These are phyloP conservation scores for Apodemia duryi DNA, from an alignment of 2,888 invertebrate species.

Conservation along the genomic window DNA sequence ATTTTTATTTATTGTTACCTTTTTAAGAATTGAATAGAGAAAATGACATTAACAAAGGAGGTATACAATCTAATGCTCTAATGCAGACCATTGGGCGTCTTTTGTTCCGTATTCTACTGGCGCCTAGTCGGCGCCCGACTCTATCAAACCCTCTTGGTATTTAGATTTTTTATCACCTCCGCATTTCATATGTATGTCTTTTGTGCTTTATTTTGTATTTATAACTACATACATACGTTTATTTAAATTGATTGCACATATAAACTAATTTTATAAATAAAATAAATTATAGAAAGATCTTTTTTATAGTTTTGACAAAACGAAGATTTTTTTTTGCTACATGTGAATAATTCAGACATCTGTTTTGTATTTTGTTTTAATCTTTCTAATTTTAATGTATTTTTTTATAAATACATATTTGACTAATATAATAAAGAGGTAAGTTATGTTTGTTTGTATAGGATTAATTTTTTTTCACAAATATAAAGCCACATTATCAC, in stretches of 20 bases:
- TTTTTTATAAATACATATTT: too few relatives aligned
- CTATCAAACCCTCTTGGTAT: conserved; percentile 39
- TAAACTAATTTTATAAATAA: too few relatives aligned
- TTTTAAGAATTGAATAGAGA: conserved; percentile 34
- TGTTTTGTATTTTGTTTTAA: too few relatives aligned
- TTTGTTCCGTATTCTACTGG: conserved; percentile 38
- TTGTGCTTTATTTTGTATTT: conserved; percentile 18
- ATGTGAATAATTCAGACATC: too few relatives aligned
- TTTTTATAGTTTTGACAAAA: too few relatives aligned
- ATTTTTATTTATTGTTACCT: conserved; percentile 10
- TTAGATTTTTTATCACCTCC: conserved; percentile 38
- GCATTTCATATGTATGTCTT: conserved; percentile 24
- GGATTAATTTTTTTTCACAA: too few relatives aligned
- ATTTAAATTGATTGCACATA: neutral
- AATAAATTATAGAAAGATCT: too few relatives aligned
- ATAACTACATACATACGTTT: neutral
- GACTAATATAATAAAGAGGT: too few relatives aligned
- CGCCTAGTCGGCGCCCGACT: conserved; percentile 43
- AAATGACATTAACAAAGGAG: conserved; percentile 27
- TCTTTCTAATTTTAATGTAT: too few relatives aligned
- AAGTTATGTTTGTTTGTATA: too few relatives aligned
- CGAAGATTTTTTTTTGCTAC: too few relatives aligned
- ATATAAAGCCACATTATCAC: too few relatives aligned
- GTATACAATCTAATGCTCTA: conserved; percentile 32
- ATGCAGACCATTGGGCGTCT: conserved; percentile 52